Evolutionary conservation across 2,113 vertebrate genomes (phyloP).

Genomic region (Hystrix brachyura): DNA sequence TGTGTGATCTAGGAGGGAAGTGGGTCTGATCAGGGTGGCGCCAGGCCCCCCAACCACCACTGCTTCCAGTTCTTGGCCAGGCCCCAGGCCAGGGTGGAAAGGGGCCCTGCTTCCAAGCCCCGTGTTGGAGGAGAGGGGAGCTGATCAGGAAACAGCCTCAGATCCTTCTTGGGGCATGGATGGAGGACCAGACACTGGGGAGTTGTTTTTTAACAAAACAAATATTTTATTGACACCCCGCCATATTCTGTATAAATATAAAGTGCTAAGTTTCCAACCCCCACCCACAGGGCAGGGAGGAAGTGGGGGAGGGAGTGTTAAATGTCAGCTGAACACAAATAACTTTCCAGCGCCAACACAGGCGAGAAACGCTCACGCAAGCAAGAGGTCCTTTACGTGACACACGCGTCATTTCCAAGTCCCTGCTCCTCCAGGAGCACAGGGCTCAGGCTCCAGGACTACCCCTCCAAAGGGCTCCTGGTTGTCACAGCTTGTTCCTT

Average conservation of each 20-base stretch:
- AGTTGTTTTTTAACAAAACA: slow-evolving; percentile 76
- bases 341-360: slow-evolving; percentile 54
- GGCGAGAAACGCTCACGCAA: background rate
- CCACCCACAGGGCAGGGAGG: slow-evolving; percentile 65
- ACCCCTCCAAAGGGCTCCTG: background rate
- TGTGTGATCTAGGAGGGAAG: background rate
- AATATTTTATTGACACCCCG: slow-evolving; percentile 78
- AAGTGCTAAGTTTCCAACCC: slow-evolving; percentile 83
- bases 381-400: background rate
- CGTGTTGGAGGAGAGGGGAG: background rate
- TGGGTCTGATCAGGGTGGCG: background rate
- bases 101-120: background rate
- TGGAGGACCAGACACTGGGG: background rate
- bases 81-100: background rate
- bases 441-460: slow-evolving; percentile 15
- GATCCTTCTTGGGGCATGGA: background rate
- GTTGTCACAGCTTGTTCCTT: slow-evolving; percentile 77
- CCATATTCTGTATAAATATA: slow-evolving; percentile 85
- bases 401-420: background rate
- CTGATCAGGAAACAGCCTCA: background rate
- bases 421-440: background rate
- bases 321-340: slow-evolving; percentile 71
- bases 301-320: slow-evolving; percentile 70
- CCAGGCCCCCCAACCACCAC: background rate
- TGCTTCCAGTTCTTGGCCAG: background rate